phyloP scores from a whole-genome alignment of 2,797 vertebrate genomes.

The Pristis pectinata region DNA sequence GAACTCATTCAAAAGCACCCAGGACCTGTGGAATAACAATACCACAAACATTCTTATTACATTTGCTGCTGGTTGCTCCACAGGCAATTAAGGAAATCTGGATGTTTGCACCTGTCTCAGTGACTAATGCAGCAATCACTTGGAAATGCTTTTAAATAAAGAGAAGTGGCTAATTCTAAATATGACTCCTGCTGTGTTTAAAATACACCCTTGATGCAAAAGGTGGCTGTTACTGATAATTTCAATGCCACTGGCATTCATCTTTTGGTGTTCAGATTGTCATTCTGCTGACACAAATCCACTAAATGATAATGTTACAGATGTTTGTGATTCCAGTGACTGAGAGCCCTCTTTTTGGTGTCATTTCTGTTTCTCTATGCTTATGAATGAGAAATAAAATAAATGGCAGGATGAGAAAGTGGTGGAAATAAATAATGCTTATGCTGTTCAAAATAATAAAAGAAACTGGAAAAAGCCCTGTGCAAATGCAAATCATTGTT shows the following conservation, averaged over 20 bases:
- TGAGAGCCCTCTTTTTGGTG: background rate
- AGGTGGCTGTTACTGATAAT: background rate
- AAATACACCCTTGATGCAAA: background rate
- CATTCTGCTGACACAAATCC: background rate
- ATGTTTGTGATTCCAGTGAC: background rate
- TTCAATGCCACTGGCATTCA: background rate
- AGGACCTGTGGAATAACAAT: background rate
- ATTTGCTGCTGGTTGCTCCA: background rate
- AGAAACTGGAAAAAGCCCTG: too few species aligned
- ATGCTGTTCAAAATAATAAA: too few species aligned
- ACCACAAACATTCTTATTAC: conserved; percentile 7
- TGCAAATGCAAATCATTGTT: too few species aligned
- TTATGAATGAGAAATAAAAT: background rate
- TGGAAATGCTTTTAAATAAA: conserved; percentile 3
- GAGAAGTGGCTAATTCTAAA: conserved; percentile 2
- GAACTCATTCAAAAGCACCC: background rate
- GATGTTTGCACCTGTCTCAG: background rate
- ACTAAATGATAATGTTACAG: background rate
- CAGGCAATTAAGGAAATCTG: background rate
- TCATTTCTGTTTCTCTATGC: background rate
- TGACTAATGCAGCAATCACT: conserved; percentile 4
- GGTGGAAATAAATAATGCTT: too few species aligned
- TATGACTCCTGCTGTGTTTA: background rate
- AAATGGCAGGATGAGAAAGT: background rate
- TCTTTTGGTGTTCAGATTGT: background rate